These are phyloP conservation scores for Callospermophilus lateralis DNA, from an alignment of 2,113 vertebrate genomes.

Conservation along the genomic window DNA sequence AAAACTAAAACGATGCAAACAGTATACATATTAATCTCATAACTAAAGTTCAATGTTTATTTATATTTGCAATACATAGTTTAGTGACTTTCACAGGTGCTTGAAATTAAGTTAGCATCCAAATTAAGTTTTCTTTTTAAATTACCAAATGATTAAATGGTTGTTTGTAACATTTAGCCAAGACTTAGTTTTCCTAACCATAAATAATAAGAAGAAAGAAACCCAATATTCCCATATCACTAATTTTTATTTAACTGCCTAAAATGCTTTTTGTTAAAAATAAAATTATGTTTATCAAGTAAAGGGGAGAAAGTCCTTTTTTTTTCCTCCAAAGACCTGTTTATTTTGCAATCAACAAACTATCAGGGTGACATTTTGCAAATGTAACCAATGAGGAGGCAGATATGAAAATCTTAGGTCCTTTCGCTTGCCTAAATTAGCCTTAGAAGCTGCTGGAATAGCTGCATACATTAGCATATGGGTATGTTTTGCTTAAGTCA, in stretches of 20 bases:
- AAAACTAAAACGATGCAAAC: neutral
- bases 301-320: neutral
- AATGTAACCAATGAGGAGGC: neutral
- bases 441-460: neutral
- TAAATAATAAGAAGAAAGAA: neutral
- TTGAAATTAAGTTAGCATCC: constrained; percentile 14
- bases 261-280: neutral
- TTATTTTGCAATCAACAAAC: constrained; percentile 19
- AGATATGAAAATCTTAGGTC: neutral
- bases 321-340: neutral
- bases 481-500: neutral
- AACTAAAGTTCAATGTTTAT: neutral
- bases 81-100: neutral
- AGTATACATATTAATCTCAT: neutral
- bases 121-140: neutral
- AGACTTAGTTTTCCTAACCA: constrained; percentile 7
- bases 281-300: neutral
- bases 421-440: neutral
- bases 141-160: constrained; percentile 19
- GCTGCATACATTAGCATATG: neutral
- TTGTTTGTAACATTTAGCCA: neutral
- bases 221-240: neutral
- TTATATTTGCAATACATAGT: neutral
- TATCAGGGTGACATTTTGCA: neutral
- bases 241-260: neutral